phyloP scores from a whole-genome alignment of 2,888 invertebrate genomes.

The Megaustenia siamemsis region DNA sequence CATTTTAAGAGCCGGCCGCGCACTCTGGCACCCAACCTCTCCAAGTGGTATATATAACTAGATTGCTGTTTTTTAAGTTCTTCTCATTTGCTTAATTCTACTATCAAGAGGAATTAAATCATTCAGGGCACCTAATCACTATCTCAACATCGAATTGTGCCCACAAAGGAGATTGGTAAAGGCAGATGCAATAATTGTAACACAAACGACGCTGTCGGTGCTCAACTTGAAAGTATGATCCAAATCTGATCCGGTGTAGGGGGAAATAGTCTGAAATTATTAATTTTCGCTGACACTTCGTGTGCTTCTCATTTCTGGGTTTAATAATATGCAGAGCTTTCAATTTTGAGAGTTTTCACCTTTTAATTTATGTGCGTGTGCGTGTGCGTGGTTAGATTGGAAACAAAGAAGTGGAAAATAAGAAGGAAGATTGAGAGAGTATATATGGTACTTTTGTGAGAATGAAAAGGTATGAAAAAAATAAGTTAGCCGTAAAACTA shows the following conservation, averaged over 20 bases:
- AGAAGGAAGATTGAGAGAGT: too few species aligned
- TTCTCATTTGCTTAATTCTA: slow-evolving; percentile 12
- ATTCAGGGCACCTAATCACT: slow-evolving; percentile 21
- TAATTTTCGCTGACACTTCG: background rate
- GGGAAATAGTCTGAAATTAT: background rate
- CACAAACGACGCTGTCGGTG: background rate
- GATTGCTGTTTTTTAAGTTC: slow-evolving; percentile 24
- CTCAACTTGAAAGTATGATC: background rate
- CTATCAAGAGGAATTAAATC: background rate
- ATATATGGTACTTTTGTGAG: too few species aligned
- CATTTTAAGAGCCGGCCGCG: slow-evolving; percentile 34
- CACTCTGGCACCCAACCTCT: slow-evolving; percentile 4
- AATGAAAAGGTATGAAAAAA: too few species aligned
- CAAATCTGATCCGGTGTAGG: background rate
- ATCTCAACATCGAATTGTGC: background rate
- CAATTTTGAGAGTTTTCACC: too few species aligned
- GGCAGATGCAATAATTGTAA: slow-evolving; percentile 10
- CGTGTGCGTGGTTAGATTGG: too few species aligned
- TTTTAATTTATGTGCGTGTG: too few species aligned
- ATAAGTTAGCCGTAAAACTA: too few species aligned
- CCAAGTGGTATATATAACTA: slow-evolving; percentile 25
- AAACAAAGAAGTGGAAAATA: too few species aligned
- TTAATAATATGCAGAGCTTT: slow-evolving; percentile 3
- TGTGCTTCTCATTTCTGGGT: background rate
- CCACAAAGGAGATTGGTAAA: slow-evolving; percentile 12